phyloP scores from a whole-genome alignment of 2,113 vertebrate genomes.

The Epinephelus fuscoguttatus region DNA sequence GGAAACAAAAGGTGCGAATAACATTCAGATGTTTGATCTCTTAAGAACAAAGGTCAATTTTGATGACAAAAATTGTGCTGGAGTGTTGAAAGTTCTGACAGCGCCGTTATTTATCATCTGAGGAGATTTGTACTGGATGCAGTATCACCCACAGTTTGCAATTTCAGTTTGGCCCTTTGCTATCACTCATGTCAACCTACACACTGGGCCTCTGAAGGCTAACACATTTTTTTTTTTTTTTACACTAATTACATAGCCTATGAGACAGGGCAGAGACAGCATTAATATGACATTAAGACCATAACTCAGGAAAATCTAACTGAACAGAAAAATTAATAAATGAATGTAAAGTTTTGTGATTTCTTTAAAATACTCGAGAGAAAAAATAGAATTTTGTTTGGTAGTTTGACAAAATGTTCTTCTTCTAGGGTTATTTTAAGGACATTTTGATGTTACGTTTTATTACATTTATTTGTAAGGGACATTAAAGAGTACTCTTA shows the following conservation, averaged over 20 bases:
- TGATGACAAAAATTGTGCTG: neutral
- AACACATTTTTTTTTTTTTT: neutral
- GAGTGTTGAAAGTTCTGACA: slow-evolving; percentile 13
- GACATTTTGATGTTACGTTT: neutral
- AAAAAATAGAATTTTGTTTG: too few species aligned
- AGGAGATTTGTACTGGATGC: neutral
- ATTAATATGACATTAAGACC: neutral
- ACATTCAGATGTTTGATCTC: slow-evolving; percentile 34
- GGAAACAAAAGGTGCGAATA: slow-evolving; percentile 26
- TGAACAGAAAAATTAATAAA: neutral
- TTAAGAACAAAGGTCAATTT: slow-evolving; percentile 9
- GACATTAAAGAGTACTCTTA: neutral
- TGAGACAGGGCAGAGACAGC: neutral
- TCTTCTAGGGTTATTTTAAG: too few species aligned
- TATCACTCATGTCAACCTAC: neutral
- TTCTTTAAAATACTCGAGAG: neutral
- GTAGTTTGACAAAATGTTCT: too few species aligned
- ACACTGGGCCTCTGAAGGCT: neutral
- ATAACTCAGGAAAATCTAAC: neutral
- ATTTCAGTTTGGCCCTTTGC: neutral
- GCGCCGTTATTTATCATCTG: neutral
- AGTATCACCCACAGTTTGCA: neutral
- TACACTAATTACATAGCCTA: neutral
- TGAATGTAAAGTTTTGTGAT: neutral
- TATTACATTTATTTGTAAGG: neutral